Conservation (phyloP, 2,797 vertebrate genomes). For the Aldrovandia affinis region DNA sequence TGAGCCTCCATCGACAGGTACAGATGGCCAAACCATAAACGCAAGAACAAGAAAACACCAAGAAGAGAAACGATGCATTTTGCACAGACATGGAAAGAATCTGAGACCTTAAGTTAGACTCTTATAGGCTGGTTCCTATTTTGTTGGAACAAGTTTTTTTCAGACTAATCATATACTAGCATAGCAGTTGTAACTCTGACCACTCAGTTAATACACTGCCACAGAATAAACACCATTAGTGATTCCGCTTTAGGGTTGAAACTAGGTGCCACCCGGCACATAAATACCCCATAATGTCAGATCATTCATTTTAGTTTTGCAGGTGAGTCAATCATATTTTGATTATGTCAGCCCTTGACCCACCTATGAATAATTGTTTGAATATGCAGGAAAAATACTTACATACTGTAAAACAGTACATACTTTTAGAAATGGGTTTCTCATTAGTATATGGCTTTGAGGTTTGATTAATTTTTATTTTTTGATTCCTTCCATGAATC, state of each 20-base stretch:
- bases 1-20: background rate
- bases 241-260: background rate
- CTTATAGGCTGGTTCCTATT: background rate
- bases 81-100: background rate
- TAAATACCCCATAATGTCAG: background rate
- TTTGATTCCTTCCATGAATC: too few species aligned
- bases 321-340: background rate
- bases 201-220: background rate
- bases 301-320: background rate
- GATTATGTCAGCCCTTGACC: background rate
- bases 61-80: background rate
- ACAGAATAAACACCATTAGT: background rate
- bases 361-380: background rate
- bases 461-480: background rate
- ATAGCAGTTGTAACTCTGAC: background rate
- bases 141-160: background rate
- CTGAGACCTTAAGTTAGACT: background rate
- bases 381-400: background rate
- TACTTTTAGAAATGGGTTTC: background rate
- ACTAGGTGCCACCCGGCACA: background rate
- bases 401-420: background rate
- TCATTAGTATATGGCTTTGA: background rate
- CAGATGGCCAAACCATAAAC: background rate
- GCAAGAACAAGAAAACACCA: background rate
- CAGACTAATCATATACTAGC: background rate